Base-by-base conservation (phyloP, 2,113 vertebrate genomes). In the Felis chaus region DNA sequence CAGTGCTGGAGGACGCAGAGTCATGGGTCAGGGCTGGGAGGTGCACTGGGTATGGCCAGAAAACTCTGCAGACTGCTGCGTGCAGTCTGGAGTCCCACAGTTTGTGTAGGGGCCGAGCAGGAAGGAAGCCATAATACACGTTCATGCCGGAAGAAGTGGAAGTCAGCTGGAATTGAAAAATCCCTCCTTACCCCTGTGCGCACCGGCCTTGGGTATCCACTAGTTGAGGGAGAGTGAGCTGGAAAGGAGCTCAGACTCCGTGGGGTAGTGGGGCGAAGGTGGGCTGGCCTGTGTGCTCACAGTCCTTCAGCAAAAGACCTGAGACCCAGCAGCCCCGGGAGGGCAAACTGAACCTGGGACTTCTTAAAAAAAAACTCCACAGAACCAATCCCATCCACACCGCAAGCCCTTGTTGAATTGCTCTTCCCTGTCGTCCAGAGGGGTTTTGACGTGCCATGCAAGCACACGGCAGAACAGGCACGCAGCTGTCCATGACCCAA, bases 381-480 rank as follows among this genome's bases (percentile, higher is more conserved):
- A 39, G 11, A 69, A 45, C 31, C 53, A 21, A 4, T 7, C 7
- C 21, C 5, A 4, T 36, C 27, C 25, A 0, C 14, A 5, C 3
- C 3, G 4, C n/a, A 74, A 33, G 71, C 29, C 69, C 36, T 18
- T 33, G 68, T 93, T 68, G 68, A 45, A 55, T 23, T 11, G 33
- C 50, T 66, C n/a, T 53, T 27, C 63, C 18, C 15, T 65, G 19
- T 63, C 3, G 31, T 39, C 69, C 33, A 16, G 4, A 9, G 10
- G 74, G 63, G 29, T 63, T 5, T 39, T 0, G 63, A 55, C 55
- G 74, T 3, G 23, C 65, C 2, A 6, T 16, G 83, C 15, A 7
- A 5, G 8, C 0, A 6, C 31, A 2, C 19, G n/a, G 48, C 31
- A 4, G 71, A 29, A 5, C 0, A 71, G 65, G 63, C 55, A 4